Evolutionary conservation across 1,140 invertebrate species (phyloP).

Genomic region (Zaprionus lachaisei): DNA sequence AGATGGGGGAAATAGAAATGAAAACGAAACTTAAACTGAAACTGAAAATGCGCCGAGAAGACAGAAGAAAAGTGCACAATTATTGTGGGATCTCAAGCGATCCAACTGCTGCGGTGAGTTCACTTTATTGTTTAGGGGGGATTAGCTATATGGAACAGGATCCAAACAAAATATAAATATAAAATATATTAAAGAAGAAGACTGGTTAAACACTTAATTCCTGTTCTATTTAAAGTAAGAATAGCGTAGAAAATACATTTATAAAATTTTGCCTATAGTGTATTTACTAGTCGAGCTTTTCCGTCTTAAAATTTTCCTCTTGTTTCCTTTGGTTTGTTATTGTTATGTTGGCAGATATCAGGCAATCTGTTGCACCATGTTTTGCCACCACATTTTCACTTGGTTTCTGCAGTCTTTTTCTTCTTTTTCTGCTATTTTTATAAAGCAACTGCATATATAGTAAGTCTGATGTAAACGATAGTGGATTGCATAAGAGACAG

Average conservation of each 20-base stretch:
- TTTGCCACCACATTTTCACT: conserved; percentile 40
- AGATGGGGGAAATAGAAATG: conserved; percentile 43
- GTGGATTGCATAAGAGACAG: conserved; percentile 49
- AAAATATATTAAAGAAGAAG: neutral
- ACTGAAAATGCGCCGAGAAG: conserved; percentile 50
- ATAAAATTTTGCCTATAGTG: neutral
- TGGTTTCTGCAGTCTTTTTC: conserved; percentile 33
- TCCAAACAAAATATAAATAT: neutral
- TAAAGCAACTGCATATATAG: conserved; percentile 17
- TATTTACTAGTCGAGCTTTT: neutral
- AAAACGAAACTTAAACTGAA: conserved; percentile 48
- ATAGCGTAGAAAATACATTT: neutral
- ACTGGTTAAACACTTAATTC: neutral
- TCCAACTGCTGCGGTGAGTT: conserved; percentile 20
- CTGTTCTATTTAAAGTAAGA: neutral
- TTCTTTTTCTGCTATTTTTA: conserved; percentile 8
- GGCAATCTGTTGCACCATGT: conserved; percentile 45
- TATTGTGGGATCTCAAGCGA: conserved; percentile 26
- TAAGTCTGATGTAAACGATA: conserved; percentile 15
- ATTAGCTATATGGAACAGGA: neutral
- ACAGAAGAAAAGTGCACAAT: conserved; percentile 40
- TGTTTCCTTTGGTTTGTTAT: conserved; percentile 19
- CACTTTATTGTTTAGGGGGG: neutral
- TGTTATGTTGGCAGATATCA: conserved; percentile 46
- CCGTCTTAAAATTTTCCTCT: neutral